Percentiles rank a stretch among this genome's conserved stretches.
phyloP scores from a whole-genome alignment of 1,140 invertebrate genomes.

The Hermatobates lingyangjiaoensis region DNA sequence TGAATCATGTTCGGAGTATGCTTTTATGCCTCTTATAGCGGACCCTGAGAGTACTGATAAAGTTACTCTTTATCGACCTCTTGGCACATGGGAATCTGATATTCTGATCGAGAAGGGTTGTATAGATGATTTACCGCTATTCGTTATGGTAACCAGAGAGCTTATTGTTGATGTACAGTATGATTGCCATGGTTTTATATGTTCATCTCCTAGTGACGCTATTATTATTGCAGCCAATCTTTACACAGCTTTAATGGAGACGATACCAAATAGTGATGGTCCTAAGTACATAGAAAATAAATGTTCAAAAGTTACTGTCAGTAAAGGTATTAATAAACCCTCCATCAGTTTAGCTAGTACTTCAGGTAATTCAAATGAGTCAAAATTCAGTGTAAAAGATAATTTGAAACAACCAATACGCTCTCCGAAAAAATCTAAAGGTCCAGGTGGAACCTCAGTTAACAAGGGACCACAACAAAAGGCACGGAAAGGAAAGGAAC shows the following conservation, averaged over 20 bases:
- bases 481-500: background rate
- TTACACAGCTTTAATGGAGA: constrained; percentile 65
- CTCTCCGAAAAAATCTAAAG: no score
- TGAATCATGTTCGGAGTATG: constrained; percentile 30
- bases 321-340: background rate
- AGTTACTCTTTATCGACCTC: constrained; percentile 33
- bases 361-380: background rate
- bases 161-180: constrained; percentile 39
- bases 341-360: no score
- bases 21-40: constrained; percentile 68
- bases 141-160: constrained; percentile 72
- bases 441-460: no score
- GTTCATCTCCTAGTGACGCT: constrained; percentile 67
- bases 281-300: no score
- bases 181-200: constrained; percentile 82
- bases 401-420: background rate
- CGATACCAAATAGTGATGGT: constrained; percentile 31
- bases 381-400: no score
- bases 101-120: constrained; percentile 21
- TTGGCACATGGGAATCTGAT: constrained; percentile 19
- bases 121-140: constrained; percentile 55
- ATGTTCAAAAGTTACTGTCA: background rate
- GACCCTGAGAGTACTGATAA: constrained; percentile 60
- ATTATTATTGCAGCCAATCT: constrained; percentile 75
- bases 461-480: no score